Conservation (phyloP, 2,797 vertebrate genomes). For the Gambelia wislizenii region DNA sequence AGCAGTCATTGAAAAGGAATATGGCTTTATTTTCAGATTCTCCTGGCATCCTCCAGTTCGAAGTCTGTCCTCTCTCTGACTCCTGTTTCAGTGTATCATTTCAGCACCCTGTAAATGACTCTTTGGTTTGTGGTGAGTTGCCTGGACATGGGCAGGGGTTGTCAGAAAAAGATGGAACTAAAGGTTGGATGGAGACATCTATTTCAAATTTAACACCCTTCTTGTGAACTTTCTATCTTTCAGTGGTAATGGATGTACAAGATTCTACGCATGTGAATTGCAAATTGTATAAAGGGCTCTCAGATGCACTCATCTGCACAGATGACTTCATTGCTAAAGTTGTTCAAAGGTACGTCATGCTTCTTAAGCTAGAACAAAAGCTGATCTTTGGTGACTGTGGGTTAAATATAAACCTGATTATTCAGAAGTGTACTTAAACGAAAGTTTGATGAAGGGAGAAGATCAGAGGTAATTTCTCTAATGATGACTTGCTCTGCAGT, state of each 20-base stretch:
- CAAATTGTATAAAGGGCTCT: constrained; percentile 96
- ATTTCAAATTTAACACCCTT: constrained; percentile 35
- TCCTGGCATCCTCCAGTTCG: constrained; percentile 95
- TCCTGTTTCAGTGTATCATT: constrained; percentile 97
- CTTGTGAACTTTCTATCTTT: constrained; percentile 54
- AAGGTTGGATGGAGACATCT: background rate
- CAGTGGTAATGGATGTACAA: constrained; percentile 98
- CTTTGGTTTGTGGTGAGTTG: constrained; percentile 95
- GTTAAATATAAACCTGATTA: constrained; percentile 5
- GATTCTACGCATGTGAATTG: constrained; percentile 95
- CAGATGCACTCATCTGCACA: constrained; percentile 97
- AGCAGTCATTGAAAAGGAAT: background rate
- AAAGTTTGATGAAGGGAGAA: background rate
- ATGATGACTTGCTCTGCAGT: background rate
- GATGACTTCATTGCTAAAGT: constrained; percentile 99
- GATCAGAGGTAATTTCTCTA: background rate
- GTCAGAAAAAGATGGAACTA: background rate
- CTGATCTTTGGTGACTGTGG: background rate
- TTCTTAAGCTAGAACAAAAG: constrained; percentile 17
- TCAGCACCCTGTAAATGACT: constrained; percentile 98
- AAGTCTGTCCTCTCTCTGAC: constrained; percentile 96
- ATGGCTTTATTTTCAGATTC: constrained; percentile 83
- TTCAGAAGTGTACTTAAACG: background rate
- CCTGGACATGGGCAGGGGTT: background rate
- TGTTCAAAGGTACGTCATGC: constrained; percentile 89